A percentile compares a stretch with the other conserved stretches of the same genome.
Conservation (phyloP, 1,140 invertebrate species). For the Lepidostoma basale region DNA sequence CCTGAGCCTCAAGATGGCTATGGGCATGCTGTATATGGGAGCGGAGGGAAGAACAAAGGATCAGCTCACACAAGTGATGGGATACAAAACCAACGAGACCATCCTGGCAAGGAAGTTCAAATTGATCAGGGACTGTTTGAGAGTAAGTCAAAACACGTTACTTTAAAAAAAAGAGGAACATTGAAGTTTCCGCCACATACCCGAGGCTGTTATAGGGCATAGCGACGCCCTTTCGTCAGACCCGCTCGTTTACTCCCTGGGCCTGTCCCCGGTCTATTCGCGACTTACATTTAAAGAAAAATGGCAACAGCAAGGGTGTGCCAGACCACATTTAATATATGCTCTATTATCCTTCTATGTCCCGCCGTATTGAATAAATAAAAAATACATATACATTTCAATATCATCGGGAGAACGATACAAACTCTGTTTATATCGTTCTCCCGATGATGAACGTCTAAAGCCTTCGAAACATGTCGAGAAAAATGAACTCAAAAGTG, state of each 20-base stretch:
- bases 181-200: background rate
- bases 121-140: conserved; percentile 59
- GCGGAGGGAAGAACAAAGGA: conserved; percentile 67
- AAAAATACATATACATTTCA: too few relatives aligned
- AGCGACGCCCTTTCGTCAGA: background rate
- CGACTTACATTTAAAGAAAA: background rate
- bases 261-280: background rate
- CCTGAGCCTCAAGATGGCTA: conserved; percentile 75
- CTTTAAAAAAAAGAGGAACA: too few relatives aligned
- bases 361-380: too few relatives aligned
- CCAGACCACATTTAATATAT: too few relatives aligned
- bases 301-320: background rate
- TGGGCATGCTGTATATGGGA: conserved; percentile 76
- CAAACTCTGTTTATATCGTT: too few relatives aligned
- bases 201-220: background rate
- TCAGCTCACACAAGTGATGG: conserved; percentile 64
- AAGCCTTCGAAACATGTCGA: too few relatives aligned
- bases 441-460: too few relatives aligned
- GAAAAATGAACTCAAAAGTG: too few relatives aligned
- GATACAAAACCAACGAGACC: conserved; percentile 60
- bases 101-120: conserved; percentile 61
- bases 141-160: conserved; percentile 48
- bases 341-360: too few relatives aligned
- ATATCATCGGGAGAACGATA: too few relatives aligned
- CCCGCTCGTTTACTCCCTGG: background rate